phyloP scores from a whole-genome alignment of 1,140 invertebrate species.

The Eufriesea mexicana region DNA sequence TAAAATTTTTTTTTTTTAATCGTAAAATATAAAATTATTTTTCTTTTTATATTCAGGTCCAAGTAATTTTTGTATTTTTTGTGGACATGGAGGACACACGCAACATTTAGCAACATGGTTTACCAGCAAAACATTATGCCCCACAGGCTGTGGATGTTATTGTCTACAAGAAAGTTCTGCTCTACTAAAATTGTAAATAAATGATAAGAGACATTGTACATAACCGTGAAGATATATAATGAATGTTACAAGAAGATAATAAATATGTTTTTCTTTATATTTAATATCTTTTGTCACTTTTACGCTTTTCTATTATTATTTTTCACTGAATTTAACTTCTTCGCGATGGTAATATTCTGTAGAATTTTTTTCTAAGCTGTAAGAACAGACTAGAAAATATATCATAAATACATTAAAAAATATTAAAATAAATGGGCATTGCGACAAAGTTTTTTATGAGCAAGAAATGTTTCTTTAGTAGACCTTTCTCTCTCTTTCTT shows the following conservation, averaged over 20 bases:
- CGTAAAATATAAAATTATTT: too few species aligned
- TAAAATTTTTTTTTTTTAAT: constrained; percentile 26
- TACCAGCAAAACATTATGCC: constrained; percentile 85
- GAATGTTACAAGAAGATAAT: constrained; percentile 47
- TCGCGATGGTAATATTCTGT: background rate
- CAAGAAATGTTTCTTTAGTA: constrained; percentile 27
- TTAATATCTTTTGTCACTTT: background rate
- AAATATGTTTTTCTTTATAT: constrained; percentile 39
- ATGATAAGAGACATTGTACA: constrained; percentile 48
- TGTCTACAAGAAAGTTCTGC: constrained; percentile 87
- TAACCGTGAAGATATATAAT: constrained; percentile 43
- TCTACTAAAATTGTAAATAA: constrained; percentile 72
- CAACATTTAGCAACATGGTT: constrained; percentile 93
- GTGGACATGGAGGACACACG: constrained; percentile 96
- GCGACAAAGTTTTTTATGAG: constrained; percentile 23
- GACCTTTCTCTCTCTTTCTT: background rate
- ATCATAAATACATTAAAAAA: background rate
- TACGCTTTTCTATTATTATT: background rate
- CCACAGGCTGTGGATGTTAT: constrained; percentile 94
- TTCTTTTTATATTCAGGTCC: constrained; percentile 80
- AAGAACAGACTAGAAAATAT: background rate
- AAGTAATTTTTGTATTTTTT: constrained; percentile 91
- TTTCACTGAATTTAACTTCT: background rate
- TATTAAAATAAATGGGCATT: constrained; percentile 11
- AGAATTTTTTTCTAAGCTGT: constrained; percentile 17